Evolutionary conservation across 2,797 vertebrate genomes (phyloP).

Genomic region (Lindbergichthys nudifrons): DNA sequence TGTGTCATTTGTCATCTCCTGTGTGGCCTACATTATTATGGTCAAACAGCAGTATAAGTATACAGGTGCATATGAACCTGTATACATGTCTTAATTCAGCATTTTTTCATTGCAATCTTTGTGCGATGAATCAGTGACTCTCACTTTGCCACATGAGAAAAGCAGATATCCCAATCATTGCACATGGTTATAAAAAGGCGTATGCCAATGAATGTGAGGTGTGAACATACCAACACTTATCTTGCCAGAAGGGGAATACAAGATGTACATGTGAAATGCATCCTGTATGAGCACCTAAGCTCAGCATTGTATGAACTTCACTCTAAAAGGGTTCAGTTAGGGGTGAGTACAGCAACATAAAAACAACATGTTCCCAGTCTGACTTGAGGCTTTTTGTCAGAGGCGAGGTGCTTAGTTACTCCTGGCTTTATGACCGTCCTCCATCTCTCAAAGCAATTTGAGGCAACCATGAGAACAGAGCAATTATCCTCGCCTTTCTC

Average conservation of each 20-base stretch:
- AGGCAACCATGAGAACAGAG: conserved; percentile 74
- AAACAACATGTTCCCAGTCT: conserved; percentile 27
- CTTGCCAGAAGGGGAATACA: background rate
- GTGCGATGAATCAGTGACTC: background rate
- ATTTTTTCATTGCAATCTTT: background rate
- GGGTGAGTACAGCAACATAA: conserved; percentile 12
- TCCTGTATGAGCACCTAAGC: no score
- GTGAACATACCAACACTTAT: background rate
- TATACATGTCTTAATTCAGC: background rate
- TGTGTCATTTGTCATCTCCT: background rate
- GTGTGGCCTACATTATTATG: background rate
- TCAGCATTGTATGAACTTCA: background rate
- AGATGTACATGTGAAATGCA: background rate
- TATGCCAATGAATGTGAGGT: background rate
- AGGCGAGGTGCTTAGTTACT: conserved; percentile 74
- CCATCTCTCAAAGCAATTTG: conserved; percentile 80
- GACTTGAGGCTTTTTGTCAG: conserved; percentile 53
- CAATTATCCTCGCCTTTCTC: conserved; percentile 81
- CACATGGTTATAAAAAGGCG: background rate
- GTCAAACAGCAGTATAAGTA: background rate
- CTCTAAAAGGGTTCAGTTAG: conserved; percentile 27
- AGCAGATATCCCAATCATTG: background rate
- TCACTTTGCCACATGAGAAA: background rate
- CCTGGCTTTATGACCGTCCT: conserved; percentile 73
- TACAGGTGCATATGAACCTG: background rate